Evolutionary conservation across 1,140 invertebrate species (phyloP), one percentile per base, ranked within the genome.

Genomic region (Heliothis virescens): DNA sequence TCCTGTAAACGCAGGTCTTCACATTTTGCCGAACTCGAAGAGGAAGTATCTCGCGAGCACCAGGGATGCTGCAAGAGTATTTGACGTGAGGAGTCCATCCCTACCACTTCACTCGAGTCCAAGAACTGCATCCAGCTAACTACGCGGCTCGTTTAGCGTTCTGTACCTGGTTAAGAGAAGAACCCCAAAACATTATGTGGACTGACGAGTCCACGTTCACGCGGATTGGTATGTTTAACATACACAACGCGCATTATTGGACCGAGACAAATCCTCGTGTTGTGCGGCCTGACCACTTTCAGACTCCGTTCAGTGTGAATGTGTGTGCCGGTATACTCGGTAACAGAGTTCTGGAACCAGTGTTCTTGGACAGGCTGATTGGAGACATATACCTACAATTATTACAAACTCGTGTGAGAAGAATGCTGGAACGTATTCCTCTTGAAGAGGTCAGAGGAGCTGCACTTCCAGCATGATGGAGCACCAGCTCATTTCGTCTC

Each of bases 191-290:
- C 29, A 60, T 82, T 12, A 69, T 80, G n/a, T 80, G 73, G 78
- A 82, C 69, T 12, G 79, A 81, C 50, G 79, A 80, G 48, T 75
- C 59, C 18, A 79, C 71, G 47, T 83, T 83, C 29, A 79, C 69
- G 1, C n/a, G 71, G 13, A 73, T 67, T 29, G 63, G 79, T 11
- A 69, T 83, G 5, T 79, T 71, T 53, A 83, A 81, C 16, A 55
- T 55, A 41, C 41, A 79, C 59, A 81, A 83, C 48, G 21, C 52
- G 12, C 74, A 69, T 1, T 52, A 59, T 34, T 83, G 67, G 59
- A 16, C 52, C 5, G 11, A 26, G 21, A 26, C n/a, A n/a, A 55
- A 55, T 55, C 53, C 53, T 13, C 26, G 26, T 10, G 26, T 65
- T 16, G 41, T 48, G 62, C 62, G 62, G n/a, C 41, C 41, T 3